A percentile compares a stretch with the other conserved stretches of the same genome.
Evolutionary conservation across 1,140 invertebrate genomes (phyloP).

Genomic region (Phymastichus coffea): DNA sequence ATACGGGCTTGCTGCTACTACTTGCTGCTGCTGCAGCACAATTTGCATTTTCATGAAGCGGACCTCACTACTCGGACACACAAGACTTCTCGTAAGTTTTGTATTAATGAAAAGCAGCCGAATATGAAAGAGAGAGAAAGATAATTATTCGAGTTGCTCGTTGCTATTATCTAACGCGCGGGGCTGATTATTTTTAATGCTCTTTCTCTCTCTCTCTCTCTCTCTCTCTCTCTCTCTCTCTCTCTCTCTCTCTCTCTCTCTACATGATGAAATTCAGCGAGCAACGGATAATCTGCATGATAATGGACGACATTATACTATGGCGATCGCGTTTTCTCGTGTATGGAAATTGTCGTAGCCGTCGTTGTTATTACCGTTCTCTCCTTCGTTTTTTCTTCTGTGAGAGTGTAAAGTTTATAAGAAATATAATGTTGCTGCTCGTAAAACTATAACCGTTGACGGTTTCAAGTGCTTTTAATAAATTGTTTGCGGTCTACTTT

Average conservation of each 20-base stretch:
- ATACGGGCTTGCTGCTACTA: constrained; percentile 34
- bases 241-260: not conserved
- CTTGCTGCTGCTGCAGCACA: too few relatives aligned
- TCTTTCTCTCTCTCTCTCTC: not conserved
- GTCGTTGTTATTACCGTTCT: too few relatives aligned
- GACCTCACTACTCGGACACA: too few relatives aligned
- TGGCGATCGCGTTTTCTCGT: constrained; percentile 10
- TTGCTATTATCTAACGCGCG: constrained; percentile 3
- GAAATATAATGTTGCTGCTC: not conserved
- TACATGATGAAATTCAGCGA: constrained; percentile 5
- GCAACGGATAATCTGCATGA: constrained; percentile 4
- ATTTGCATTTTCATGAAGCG: constrained; percentile 38
- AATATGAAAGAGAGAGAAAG: not conserved
- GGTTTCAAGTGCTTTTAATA: too few relatives aligned
- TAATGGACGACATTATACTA: constrained; percentile 6
- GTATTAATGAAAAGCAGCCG: constrained; percentile 20
- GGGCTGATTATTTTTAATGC: not conserved
- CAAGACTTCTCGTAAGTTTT: too few relatives aligned
- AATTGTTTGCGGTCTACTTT: too few relatives aligned
- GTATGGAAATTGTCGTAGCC: not conserved
- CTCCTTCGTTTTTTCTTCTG: too few relatives aligned
- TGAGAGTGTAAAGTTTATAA: constrained; percentile 6
- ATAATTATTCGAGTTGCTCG: constrained; percentile 10
- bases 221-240: constrained; percentile 1
- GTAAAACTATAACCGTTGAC: not conserved